Evolutionary conservation across 2,888 invertebrate species (phyloP), one percentile per base, ranked within the genome.

Genomic region (Megamerina dolium): DNA sequence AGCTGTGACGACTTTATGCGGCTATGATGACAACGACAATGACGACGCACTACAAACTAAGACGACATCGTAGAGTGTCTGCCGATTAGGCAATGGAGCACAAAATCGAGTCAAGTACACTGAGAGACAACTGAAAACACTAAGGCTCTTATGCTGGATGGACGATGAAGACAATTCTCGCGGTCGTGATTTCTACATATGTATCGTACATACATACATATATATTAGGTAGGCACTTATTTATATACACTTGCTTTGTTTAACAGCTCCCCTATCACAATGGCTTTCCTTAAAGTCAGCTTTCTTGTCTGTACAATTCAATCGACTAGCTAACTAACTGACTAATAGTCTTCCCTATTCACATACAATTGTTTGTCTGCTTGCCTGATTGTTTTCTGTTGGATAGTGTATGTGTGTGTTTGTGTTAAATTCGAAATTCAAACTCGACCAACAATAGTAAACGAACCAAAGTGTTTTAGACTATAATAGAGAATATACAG

Each of bases 11-110:
- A 59, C 63, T 62, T 62, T 63, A 63, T 62, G 63, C 61, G 57
- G 50, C 62, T 60, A 62, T 61, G 63, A 63, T 63, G 62, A 62
- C 63, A 60, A 60, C 62, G 63, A 61, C 59, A 62, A 61, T 63
- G 61, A 63, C 63, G 63, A 61, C 61, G 62, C 54, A 48, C 49
- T 57, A 59, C 58, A n/a, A n/a, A 61, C 59, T 61, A 61, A 61
- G 63, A 63, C 60, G 55, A 61, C 60, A 63, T 61, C 61, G 63
- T 61, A 61, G 63, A 61, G n/a, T n/a, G n/a, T n/a, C n/a, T n/a
- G n/a, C n/a, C n/a, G n/a, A n/a, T n/a, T n/a, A n/a, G n/a, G n/a
- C n/a, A n/a, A n/a, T n/a, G n/a, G n/a, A n/a, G n/a, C n/a, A n/a
- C n/a, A n/a, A n/a, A n/a, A n/a, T n/a, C n/a, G n/a, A n/a, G n/a